These are phyloP conservation scores for Clarias gariepinus DNA, from an alignment of 2,113 vertebrate genomes.

Conservation along the genomic window DNA sequence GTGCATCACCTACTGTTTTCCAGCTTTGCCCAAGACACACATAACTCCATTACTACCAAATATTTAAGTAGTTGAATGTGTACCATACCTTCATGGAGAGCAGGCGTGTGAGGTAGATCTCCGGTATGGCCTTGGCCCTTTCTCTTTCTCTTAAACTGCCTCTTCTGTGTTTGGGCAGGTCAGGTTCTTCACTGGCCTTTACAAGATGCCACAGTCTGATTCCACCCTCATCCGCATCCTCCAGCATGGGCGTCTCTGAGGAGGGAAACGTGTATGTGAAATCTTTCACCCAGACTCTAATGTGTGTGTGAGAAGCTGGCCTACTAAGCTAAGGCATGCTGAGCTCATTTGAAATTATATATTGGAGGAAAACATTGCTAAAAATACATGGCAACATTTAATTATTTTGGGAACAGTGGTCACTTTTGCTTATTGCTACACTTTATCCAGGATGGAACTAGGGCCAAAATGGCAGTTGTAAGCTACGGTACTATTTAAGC, in stretches of 20 bases:
- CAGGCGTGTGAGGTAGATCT: conserved; percentile 97
- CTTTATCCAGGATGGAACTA: not conserved
- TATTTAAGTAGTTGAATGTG: not conserved
- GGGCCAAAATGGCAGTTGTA: not conserved
- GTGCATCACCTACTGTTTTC: not conserved
- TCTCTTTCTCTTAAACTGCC: conserved; percentile 92
- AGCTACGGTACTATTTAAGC: not conserved
- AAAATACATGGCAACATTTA: conserved; percentile 5
- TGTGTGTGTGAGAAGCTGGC: not conserved
- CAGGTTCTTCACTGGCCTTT: conserved; percentile 93
- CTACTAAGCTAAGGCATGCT: not conserved
- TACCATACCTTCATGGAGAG: conserved; percentile 93
- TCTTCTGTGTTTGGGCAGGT: conserved; percentile 90
- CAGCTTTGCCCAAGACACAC: not conserved
- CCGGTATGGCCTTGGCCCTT: conserved; percentile 93
- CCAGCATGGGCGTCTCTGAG: conserved; percentile 94
- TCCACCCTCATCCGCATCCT: conserved; percentile 97
- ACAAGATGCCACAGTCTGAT: conserved; percentile 95
- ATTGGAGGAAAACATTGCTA: not conserved
- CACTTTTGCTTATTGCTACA: not conserved
- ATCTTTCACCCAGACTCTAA: not conserved
- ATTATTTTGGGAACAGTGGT: conserved; percentile 17
- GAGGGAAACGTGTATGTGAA: not conserved
- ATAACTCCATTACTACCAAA: not conserved
- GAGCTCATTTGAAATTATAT: conserved; percentile 11